Conservation (phyloP, 2,888 invertebrate species). For the Exephanes ischioxanthus region DNA sequence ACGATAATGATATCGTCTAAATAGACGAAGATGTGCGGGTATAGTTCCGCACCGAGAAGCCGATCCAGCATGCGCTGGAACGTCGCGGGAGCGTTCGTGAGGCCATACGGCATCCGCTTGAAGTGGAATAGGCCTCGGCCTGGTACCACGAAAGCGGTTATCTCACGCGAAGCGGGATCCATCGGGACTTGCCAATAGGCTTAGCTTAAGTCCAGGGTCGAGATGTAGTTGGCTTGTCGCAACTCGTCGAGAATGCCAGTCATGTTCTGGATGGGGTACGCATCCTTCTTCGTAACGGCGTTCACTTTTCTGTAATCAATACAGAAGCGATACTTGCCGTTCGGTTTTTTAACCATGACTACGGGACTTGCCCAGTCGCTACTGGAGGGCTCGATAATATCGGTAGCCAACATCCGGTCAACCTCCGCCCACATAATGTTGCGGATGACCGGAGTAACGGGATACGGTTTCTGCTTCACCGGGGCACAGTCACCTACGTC, state of each 20-base stretch:
- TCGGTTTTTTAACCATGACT: slow-evolving; percentile 73
- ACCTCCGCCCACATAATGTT: slow-evolving; percentile 65
- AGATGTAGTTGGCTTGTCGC: slow-evolving; percentile 73
- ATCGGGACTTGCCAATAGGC: slow-evolving; percentile 77
- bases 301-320: slow-evolving; percentile 77
- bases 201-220: slow-evolving; percentile 74
- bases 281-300: slow-evolving; percentile 73
- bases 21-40: slow-evolving; percentile 49
- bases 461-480: slow-evolving; percentile 60
- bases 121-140: slow-evolving; percentile 75
- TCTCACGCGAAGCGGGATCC: slow-evolving; percentile 60
- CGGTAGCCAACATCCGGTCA: slow-evolving; percentile 75
- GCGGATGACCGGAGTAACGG: slow-evolving; percentile 54
- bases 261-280: slow-evolving; percentile 76
- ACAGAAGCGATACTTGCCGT: slow-evolving; percentile 74
- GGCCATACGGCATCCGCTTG: slow-evolving; percentile 74
- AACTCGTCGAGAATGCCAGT: slow-evolving; percentile 74
- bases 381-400: slow-evolving; percentile 75
- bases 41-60: slow-evolving; percentile 65
- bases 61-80: slow-evolving; percentile 61
- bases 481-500: neutral
- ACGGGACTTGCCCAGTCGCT: slow-evolving; percentile 75
- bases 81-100: slow-evolving; percentile 71
- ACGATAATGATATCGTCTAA: neutral
- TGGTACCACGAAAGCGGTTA: slow-evolving; percentile 71